Evolutionary conservation across 2,113 vertebrate species (phyloP).

Genomic region (Lynx canadensis): DNA sequence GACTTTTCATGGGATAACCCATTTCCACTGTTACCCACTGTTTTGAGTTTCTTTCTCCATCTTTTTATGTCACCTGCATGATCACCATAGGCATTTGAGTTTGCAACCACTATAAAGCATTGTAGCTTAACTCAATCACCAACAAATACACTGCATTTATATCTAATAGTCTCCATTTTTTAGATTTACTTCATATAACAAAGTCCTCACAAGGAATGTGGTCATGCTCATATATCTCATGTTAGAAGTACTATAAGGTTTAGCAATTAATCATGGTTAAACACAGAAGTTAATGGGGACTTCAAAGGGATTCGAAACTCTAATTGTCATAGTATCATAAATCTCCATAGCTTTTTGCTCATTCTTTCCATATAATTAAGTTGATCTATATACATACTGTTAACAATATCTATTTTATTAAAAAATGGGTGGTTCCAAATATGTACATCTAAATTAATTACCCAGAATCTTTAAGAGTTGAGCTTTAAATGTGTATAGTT

Average conservation of each 20-base stretch:
- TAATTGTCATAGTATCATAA: background rate
- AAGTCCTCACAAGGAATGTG: background rate
- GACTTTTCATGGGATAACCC: background rate
- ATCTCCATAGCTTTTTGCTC: background rate
- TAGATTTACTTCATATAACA: background rate
- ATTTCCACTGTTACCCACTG: background rate
- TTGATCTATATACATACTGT: background rate
- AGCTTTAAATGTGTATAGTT: background rate
- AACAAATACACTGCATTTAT: background rate
- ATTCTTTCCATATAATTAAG: background rate
- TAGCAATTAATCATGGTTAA: background rate
- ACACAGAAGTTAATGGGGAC: background rate
- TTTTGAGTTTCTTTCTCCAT: background rate
- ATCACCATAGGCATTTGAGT: background rate
- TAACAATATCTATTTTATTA: conserved; percentile 9
- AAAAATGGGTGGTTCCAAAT: background rate
- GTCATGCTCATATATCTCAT: background rate
- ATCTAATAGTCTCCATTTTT: background rate
- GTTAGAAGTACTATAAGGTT: background rate
- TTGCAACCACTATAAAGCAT: background rate
- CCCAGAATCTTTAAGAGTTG: background rate
- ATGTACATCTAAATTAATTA: conserved; percentile 15
- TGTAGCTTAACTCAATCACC: background rate
- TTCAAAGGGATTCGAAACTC: background rate
- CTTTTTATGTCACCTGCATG: background rate